Evolutionary conservation across 2,797 vertebrate genomes (phyloP), one percentile per base, ranked within the genome.

Genomic region (Mergus octosetaceus): DNA sequence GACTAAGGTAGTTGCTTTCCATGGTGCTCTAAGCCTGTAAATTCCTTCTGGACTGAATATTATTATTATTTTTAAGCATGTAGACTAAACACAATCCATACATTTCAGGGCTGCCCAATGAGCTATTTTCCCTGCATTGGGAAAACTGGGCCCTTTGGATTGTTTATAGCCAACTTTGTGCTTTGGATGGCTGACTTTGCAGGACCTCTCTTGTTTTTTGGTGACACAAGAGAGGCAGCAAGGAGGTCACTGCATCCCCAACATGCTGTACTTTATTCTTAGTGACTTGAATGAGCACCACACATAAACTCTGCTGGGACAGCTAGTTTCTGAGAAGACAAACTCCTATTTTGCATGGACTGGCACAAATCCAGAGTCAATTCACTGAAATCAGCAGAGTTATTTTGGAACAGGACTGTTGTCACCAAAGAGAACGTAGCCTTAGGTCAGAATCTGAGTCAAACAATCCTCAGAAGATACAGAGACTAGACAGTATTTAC

Each of bases 51-150:
- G 45, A 32, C 38, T 75, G 61, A 89, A 71, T 43, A 89, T 94
- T 85, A 85, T 92, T 97, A 93, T 97, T 94, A 89, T 91, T 95
- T 89, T 93, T 75, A 77, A 90, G 34, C 69, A 73, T 62, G 82
- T 85, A 97, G 96, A 97, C 96, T 96, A 97, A 97, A 97, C 94
- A 97, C 2, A 0, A 88, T 93, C 89, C 89, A 96, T 95, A 96
- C 54, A 43, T 81, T 47, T 93, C 71, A 83, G 73, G 95, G 53
- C 70, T 78, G 57, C 45, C 83, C 70, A 62, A 16, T 56, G 49
- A 92, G 54, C 28, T 72, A 16, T 93, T 90, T 89, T 70, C 41
- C 70, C 60, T 58, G 7, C 56, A 81, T 28, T 96, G 89, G 78
- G 79, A 94, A 97, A 96, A 69, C 32, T 92, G 43, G 18, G 30